phyloP scores from a whole-genome alignment of 2,888 invertebrate species.

The Conus canariensis region DNA sequence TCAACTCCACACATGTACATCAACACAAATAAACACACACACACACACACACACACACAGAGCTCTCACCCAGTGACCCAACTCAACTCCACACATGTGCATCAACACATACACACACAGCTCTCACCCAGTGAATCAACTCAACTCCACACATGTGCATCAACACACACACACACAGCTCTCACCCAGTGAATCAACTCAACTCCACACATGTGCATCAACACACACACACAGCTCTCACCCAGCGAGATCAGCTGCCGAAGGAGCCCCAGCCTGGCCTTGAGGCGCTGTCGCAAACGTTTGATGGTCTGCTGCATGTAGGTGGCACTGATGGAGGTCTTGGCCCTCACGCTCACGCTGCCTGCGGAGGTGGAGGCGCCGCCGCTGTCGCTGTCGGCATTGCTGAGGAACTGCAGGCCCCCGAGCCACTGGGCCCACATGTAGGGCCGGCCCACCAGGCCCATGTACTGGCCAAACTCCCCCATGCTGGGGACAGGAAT shows the following conservation, averaged over 20 bases:
- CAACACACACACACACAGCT: too few species aligned
- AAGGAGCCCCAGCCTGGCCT: slow-evolving; percentile 87
- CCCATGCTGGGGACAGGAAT: slow-evolving; percentile 74
- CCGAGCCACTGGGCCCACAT: slow-evolving; percentile 94
- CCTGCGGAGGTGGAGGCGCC: background rate
- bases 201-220: too few species aligned
- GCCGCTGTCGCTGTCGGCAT: slow-evolving; percentile 65
- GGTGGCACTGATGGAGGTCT: slow-evolving; percentile 80
- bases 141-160: too few species aligned
- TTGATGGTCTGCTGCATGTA: slow-evolving; percentile 89
- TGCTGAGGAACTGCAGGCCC: slow-evolving; percentile 87
- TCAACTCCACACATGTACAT: too few species aligned
- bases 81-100: background rate
- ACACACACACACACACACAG: background rate
- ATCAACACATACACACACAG: background rate
- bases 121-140: too few species aligned
- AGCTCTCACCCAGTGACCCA: background rate
- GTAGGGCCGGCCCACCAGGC: slow-evolving; percentile 89
- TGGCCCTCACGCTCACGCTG: slow-evolving; percentile 50
- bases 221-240: slow-evolving; percentile 64
- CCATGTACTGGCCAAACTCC: slow-evolving; percentile 76
- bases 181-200: too few species aligned
- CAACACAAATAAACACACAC: too few species aligned
- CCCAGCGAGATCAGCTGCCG: slow-evolving; percentile 86
- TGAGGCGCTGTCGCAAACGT: slow-evolving; percentile 86